phyloP scores from a whole-genome alignment of 1,140 invertebrate species.

The Coboldia fuscipes region DNA sequence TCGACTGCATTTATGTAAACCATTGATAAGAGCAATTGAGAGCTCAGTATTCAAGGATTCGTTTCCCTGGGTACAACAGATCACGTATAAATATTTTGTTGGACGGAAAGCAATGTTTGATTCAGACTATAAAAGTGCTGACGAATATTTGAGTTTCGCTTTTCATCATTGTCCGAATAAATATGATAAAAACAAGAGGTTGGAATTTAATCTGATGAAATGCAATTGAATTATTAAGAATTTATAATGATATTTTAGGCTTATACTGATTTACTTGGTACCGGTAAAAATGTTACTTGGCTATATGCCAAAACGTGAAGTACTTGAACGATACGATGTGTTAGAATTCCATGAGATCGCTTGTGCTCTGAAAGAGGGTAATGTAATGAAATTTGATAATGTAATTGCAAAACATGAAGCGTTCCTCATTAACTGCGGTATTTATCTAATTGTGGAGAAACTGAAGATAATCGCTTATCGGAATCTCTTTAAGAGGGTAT shows the following conservation, averaged over 20 bases:
- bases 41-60: conserved; percentile 71
- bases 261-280: conserved; percentile 89
- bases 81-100: conserved; percentile 93
- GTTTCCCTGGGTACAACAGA: conserved; percentile 69
- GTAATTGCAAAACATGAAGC: conserved; percentile 70
- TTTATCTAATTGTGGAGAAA: conserved; percentile 93
- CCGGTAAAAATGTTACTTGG: conserved; percentile 95
- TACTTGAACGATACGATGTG: conserved; percentile 79
- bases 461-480: conserved; percentile 86
- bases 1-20: conserved; percentile 90
- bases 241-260: conserved; percentile 13
- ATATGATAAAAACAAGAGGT: conserved; percentile 66
- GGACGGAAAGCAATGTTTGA: conserved; percentile 97
- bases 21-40: conserved; percentile 88
- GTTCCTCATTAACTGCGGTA: conserved; percentile 88
- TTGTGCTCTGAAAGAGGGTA: conserved; percentile 70
- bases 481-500: conserved; percentile 71
- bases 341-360: conserved; percentile 77
- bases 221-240: background rate
- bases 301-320: conserved; percentile 57
- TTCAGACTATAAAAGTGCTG: conserved; percentile 81
- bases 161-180: conserved; percentile 72
- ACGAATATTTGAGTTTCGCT: conserved; percentile 79
- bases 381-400: conserved; percentile 62
- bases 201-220: background rate